Base-by-base conservation (phyloP, 2,797 vertebrate species). In the Melanotaenia boesemani region DNA sequence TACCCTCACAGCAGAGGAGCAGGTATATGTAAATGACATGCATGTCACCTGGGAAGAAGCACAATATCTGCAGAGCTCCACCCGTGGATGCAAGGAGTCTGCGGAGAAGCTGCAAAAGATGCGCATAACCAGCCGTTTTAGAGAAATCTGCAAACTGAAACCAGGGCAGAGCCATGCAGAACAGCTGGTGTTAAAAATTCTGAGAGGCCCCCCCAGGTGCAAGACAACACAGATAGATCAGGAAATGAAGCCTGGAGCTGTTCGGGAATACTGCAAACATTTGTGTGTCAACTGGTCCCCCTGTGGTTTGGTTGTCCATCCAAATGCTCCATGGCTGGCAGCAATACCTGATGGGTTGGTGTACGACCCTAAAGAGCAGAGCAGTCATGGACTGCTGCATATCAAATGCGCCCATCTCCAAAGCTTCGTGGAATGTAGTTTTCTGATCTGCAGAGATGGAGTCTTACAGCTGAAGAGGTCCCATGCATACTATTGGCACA, bases 241-340 rank as follows among this genome's bases (percentile, higher is more conserved):
- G 61, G 81, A 81, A 48, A 48, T 54, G 30, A 89, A 74, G 58
- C 22, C 30, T 0, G 66, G 86, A 37, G 86, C 79, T 11, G 66
- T 90, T 16, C 58, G 65, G 24, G 69, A 86, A 57, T 88, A 89
- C 78, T 90, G 86, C 71, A 20, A 48, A 10, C 44, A 83, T 50
- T 5, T 81, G 60, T 50, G 22, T 28, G 54, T 91, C 30, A 88
- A 90, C 78, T 89, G 78, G 81, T 87, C 28, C 34, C 77, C 83
- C 10, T 87, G 88, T 12, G 89, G 87, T 46, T 64, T 88, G 28
- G 74, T 90, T 3, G 57, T 91, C 26, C 84, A 89, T 10, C 86
- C 86, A 0, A 22, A 58, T 24, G 75, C 80, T 18, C 84, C 88
- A 0, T 92, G 88, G 88, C 12, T 91, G 12, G 88, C 77, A 16